These are phyloP conservation scores for Cataglyphis rosenhaueri DNA, from an alignment of 2,888 invertebrate species.

Conservation along the genomic window DNA sequence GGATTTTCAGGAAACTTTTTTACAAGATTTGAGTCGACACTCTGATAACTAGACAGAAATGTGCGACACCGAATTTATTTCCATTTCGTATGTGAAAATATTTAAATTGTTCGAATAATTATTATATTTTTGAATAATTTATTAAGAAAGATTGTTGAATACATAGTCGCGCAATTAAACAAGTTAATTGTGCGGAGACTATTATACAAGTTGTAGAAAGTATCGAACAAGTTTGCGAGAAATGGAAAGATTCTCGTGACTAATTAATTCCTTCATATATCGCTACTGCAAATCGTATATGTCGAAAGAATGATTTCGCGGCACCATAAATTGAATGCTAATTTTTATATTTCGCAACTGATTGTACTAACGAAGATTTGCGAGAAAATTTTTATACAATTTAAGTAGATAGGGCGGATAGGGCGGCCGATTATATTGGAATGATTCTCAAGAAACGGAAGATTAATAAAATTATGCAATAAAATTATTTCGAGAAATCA, in stretches of 20 bases:
- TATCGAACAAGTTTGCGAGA: background rate
- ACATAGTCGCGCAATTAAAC: conserved; percentile 5
- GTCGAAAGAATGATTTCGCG: conserved; percentile 1
- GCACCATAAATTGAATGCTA: conserved; percentile 18
- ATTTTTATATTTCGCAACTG: background rate
- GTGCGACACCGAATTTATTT: background rate
- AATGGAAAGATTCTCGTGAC: background rate
- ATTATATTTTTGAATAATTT: conserved; percentile 25
- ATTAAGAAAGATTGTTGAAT: background rate
- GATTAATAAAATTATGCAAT: conserved; percentile 63
- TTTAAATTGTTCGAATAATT: background rate
- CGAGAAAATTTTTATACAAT: conserved; percentile 11
- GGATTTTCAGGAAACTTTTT: no score
- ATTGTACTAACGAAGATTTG: background rate
- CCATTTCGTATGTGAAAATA: background rate
- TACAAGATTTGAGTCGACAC: no score
- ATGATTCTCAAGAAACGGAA: background rate
- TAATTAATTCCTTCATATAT: conserved; percentile 25
- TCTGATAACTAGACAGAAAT: background rate
- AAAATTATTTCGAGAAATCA: conserved; percentile 58
- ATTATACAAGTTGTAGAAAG: conserved; percentile 7
- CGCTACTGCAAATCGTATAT: background rate
- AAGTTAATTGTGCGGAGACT: conserved; percentile 7
- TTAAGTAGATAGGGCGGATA: background rate
- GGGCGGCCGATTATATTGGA: background rate